phyloP scores from a whole-genome alignment of 1,140 invertebrate species.

The Drosophila nigrodunni region DNA sequence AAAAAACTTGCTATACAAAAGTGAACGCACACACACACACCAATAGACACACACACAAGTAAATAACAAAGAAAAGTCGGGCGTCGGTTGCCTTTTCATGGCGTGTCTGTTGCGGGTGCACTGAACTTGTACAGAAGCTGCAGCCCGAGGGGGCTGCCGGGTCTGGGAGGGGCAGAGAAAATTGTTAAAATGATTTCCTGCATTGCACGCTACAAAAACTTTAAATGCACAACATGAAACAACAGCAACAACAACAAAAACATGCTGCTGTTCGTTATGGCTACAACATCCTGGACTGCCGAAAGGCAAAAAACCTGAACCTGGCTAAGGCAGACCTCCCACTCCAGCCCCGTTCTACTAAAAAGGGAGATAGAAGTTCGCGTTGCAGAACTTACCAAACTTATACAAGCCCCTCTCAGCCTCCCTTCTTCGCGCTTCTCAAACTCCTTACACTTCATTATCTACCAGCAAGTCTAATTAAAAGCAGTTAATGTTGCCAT shows the following conservation, averaged over 20 bases:
- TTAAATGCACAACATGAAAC: constrained; percentile 78
- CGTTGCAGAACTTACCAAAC: constrained; percentile 43
- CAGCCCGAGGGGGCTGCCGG: neutral
- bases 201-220: constrained; percentile 78
- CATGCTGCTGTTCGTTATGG: constrained; percentile 42
- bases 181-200: constrained; percentile 81
- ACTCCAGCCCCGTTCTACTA: neutral
- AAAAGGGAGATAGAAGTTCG: constrained; percentile 24
- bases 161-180: constrained; percentile 35
- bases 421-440: neutral
- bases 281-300: constrained; percentile 43
- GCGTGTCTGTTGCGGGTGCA: constrained; percentile 68
- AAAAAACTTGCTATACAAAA: constrained; percentile 16
- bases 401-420: constrained; percentile 12
- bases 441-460: constrained; percentile 65
- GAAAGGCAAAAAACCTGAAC: constrained; percentile 3
- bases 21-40: constrained; percentile 11
- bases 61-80: constrained; percentile 69
- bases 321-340: neutral
- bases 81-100: constrained; percentile 65
- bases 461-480: constrained; percentile 72
- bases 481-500: constrained; percentile 67
- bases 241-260: constrained; percentile 51
- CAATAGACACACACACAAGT: constrained; percentile 17
- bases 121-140: constrained; percentile 67